Conservation (phyloP, 53 echinoderm and acorn worm genomes). For the Hippasteria phrygiana region DNA sequence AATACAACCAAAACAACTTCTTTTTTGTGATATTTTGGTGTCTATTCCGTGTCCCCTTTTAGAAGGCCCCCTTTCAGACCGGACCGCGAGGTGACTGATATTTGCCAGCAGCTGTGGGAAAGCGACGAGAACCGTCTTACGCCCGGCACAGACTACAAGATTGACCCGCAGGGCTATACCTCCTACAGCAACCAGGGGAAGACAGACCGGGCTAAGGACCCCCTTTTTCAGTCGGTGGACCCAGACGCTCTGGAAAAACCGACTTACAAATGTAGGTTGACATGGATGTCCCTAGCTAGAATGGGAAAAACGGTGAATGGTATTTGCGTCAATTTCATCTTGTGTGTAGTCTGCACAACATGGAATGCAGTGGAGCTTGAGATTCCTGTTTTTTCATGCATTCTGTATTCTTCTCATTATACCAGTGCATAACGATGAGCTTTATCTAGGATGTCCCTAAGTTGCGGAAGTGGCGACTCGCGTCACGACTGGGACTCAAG, state of each 20-base stretch:
- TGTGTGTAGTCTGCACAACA: no score
- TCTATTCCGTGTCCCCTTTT: not conserved
- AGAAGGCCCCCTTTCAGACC: conserved; percentile 63
- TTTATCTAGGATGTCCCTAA: no score
- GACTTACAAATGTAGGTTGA: conserved; percentile 87
- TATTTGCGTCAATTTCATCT: no score
- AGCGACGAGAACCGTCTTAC: conserved; percentile 79
- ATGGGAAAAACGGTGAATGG: no score
- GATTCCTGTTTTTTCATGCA: no score
- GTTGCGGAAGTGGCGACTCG: no score
- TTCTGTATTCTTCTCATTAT: no score
- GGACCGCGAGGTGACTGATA: conserved; percentile 75
- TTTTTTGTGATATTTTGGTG: not conserved
- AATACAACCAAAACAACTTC: not conserved
- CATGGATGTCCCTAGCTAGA: no score
- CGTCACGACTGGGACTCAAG: no score
- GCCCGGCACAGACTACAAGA: conserved; percentile 83
- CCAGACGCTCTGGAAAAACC: conserved; percentile 74
- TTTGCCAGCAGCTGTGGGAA: conserved; percentile 83
- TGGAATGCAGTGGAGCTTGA: no score
- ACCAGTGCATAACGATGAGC: no score
- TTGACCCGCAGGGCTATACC: conserved; percentile 94
- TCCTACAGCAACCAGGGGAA: conserved; percentile 76
- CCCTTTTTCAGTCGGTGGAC: conserved; percentile 79
- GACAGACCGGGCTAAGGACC: conserved; percentile 77